Evolutionary conservation across 1,140 invertebrate species (phyloP).

Genomic region (Rhopalosiphum maidis): DNA sequence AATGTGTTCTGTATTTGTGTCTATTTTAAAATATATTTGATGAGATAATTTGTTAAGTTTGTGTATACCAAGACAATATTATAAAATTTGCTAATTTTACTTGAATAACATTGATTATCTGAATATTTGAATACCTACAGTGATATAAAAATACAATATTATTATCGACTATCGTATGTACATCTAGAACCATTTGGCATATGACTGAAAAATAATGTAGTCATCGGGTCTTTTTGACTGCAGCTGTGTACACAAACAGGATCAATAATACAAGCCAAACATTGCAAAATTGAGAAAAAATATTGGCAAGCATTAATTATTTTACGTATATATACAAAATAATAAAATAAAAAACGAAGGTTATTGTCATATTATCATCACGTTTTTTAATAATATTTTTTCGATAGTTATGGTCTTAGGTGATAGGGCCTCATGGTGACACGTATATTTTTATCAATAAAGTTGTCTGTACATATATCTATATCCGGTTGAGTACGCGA

Average conservation of each 20-base stretch:
- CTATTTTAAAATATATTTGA: neutral
- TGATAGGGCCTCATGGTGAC: neutral
- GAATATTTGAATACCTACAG: neutral
- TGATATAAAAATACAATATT: neutral
- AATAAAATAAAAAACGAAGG: neutral
- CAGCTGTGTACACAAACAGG: slow-evolving; percentile 42
- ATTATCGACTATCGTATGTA: neutral
- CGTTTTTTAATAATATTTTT: neutral
- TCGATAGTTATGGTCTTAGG: neutral
- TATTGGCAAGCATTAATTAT: slow-evolving; percentile 30
- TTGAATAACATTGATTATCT: neutral
- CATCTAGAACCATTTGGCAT: neutral
- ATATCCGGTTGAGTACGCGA: neutral
- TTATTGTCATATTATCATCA: neutral
- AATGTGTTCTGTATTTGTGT: neutral
- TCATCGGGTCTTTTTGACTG: neutral
- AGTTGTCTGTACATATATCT: neutral
- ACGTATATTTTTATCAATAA: neutral
- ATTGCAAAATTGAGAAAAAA: slow-evolving; percentile 30
- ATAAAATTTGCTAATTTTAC: neutral
- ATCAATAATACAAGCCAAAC: neutral
- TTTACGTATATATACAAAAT: neutral
- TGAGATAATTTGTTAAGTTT: neutral
- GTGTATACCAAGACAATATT: too few relatives aligned
- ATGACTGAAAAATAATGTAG: neutral